Evolutionary conservation across 2,888 invertebrate genomes (phyloP), one percentile per base, ranked within the genome.

Genomic region (Microctonus brassicae): DNA sequence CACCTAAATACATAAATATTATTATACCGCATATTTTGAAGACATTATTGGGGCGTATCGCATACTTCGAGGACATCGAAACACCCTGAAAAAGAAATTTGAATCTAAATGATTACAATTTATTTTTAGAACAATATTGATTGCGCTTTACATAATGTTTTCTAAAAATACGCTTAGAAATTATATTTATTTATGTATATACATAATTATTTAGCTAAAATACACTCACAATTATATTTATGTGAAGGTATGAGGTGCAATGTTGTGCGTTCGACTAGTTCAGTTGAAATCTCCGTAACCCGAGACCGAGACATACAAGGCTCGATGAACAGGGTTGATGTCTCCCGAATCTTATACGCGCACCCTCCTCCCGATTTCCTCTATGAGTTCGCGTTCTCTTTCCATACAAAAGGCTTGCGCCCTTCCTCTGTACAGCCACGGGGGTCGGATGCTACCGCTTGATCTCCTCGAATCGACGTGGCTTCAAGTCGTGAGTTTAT

Each of bases 211-310:
- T 22, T 39, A 39, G 42, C 17, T 39, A 39, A 39, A n/a, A 39
- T 13, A 39, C 11, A 11, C 11, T n/a, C 1, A 39, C n/a, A 39
- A 5, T 5, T 39, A 39, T 39, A 39, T 39, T 39, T 39, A 9
- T 17, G 5, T 58, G 66, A 58, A 29, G 52, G 69, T 36, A 66
- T 66, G 78, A 74, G 76, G 76, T 75, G 64, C 76, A 47, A 17
- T 47, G 77, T 80, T 80, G 78, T 69, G 64, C 73, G 61, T 61
- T 61, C 22, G 65, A 70, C 70, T 61, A 68, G 65, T 73, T 81
- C 85, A 85, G 85, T 87, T 87, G 86, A 87, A 87, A 83, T 87
- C 86, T 86, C 86, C 85, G 85, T 86, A 87, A 86, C 84, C 72
- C 77, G 83, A 86, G 79, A 84, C 86, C 73, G 75, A 68, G 72